These are phyloP conservation scores for Rhopalosiphum maidis DNA, from an alignment of 1,140 invertebrate species.

Conservation along the genomic window DNA sequence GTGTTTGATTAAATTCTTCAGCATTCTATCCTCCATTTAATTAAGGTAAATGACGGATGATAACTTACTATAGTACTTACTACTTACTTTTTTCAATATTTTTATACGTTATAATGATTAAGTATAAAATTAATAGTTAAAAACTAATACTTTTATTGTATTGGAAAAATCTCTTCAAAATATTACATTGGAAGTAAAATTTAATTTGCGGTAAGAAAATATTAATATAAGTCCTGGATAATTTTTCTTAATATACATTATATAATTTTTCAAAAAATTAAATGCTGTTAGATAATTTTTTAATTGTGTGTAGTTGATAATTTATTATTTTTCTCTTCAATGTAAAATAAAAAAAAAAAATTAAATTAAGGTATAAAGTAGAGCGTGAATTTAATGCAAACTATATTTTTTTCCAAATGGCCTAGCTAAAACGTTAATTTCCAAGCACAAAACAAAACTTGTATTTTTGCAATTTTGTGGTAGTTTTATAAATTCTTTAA, in stretches of 20 bases:
- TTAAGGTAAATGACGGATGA: slow-evolving; percentile 16
- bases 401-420: not conserved
- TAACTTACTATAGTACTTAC: not conserved
- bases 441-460: not conserved
- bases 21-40: not conserved
- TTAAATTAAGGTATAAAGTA: not conserved
- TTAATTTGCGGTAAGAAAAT: not conserved
- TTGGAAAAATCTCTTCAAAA: not conserved
- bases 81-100: not conserved
- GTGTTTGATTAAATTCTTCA: not conserved
- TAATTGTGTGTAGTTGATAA: not conserved
- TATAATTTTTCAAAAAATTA: not conserved
- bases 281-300: not conserved
- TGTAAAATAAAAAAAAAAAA: not conserved
- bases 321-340: not conserved
- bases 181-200: not conserved
- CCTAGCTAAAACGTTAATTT: not conserved
- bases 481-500: not conserved
- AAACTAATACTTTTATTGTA: not conserved
- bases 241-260: not conserved
- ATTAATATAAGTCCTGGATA: not conserved
- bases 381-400: not conserved
- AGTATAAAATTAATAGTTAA: not conserved
- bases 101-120: not conserved
- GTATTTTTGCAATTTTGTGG: not conserved